Conservation (phyloP, 2,888 invertebrate species). For the Agapetus fuscipes region DNA sequence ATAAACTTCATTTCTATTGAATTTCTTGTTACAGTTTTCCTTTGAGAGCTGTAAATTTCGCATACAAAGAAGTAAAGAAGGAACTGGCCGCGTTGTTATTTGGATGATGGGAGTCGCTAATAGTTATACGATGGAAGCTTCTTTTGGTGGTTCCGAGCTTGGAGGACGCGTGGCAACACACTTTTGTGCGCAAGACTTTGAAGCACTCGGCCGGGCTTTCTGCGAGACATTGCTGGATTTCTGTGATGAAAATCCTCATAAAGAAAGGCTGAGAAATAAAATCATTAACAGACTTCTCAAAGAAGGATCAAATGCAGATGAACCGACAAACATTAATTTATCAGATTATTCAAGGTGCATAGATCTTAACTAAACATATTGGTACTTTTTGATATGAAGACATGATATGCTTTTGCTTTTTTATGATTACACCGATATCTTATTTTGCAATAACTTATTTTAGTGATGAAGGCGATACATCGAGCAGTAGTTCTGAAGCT, state of each 20-base stretch:
- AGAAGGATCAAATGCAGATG: constrained; percentile 82
- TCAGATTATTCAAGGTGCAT: constrained; percentile 80
- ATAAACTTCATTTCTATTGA: not conserved
- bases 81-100: constrained; percentile 87
- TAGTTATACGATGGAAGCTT: constrained; percentile 93
- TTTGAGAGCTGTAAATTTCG: constrained; percentile 92
- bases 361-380: not conserved
- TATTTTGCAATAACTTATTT: too few species aligned
- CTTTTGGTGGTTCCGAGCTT: constrained; percentile 82
- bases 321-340: constrained; percentile 75
- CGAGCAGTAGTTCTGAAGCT: constrained; percentile 61
- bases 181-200: constrained; percentile 60
- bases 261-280: constrained; percentile 70
- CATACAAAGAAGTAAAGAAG: constrained; percentile 88
- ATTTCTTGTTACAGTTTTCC: constrained; percentile 60
- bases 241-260: constrained; percentile 76
- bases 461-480: constrained; percentile 74
- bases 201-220: constrained; percentile 76
- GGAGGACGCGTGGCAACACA: constrained; percentile 76
- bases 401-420: constrained; percentile 2
- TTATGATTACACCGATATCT: too few species aligned
- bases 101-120: constrained; percentile 94
- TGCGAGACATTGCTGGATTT: constrained; percentile 90
- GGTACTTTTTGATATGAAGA: constrained; percentile 5
- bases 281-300: constrained; percentile 69